These are phyloP conservation scores for Rhynchotus rufescens DNA, from an alignment of 2,797 vertebrate species.

Conservation along the genomic window DNA sequence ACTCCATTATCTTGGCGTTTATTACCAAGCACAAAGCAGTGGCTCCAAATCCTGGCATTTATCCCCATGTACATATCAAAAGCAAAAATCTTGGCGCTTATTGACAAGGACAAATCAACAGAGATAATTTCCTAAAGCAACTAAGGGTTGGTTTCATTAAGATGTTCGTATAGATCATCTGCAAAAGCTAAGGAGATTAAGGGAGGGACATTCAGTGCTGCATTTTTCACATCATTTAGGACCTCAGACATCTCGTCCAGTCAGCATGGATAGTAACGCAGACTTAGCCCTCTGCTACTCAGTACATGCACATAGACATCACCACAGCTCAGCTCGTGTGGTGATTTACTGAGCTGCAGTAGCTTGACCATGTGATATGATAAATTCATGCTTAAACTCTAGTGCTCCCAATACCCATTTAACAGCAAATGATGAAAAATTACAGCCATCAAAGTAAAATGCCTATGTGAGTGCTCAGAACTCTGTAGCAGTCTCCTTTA, in stretches of 20 bases:
- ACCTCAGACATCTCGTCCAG: neutral
- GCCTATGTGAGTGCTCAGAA: neutral
- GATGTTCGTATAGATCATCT: neutral
- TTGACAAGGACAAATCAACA: neutral
- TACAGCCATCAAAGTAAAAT: neutral
- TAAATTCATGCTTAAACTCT: neutral
- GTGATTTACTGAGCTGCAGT: neutral
- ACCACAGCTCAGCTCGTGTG: neutral
- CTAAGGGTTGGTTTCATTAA: neutral
- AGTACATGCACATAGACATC: rapidly evolving
- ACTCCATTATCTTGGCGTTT: neutral
- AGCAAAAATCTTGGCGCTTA: neutral
- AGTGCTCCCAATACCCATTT: neutral
- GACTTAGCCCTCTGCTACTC: neutral
- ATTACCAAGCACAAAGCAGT: neutral
- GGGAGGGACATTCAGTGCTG: neutral
- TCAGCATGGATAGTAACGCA: neutral
- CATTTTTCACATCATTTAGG: neutral
- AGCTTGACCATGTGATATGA: neutral
- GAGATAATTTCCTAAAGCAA: neutral
- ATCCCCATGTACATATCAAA: neutral
- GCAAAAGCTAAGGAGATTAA: neutral
- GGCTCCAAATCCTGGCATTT: neutral
- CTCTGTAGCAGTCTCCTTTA: neutral
- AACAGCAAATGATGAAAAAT: neutral